Base-by-base conservation (phyloP, 2,888 invertebrate species). In the Drosophila stalkeri region DNA sequence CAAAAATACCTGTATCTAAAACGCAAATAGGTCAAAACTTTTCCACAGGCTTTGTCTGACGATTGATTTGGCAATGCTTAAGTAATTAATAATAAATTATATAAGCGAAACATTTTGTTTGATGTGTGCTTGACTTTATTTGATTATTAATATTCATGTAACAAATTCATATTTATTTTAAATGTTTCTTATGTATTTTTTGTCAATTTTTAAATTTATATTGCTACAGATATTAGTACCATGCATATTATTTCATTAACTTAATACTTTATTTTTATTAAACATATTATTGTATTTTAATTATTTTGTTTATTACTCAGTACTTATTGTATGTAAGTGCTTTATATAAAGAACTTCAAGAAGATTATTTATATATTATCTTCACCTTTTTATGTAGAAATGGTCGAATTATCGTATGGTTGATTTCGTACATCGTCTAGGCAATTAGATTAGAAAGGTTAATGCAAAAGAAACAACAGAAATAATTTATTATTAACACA, bases 1-100 rank as follows among this genome's bases (percentile, higher is more conserved):
- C 2, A 5, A 54, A 27, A 47, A 79, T 62, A 57, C 35, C 59
- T 47, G 62, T 44, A 52, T 56, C 39, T 41, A 37, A 55, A 49
- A 37, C 39, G 18, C 35, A 56, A 49, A 33, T 62, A 33, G 51
- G 27, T 55, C 46, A 39, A 52, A 52, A 60, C 2, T 54, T 54
- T 59, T 18, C 52, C 35, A 39, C 33, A 5, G 5, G 11, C 41
- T 37, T 64, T 23, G 60, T 37, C 9, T n/a, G 18, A 14, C 23
- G 16, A 44, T 60, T 64, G 52, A 16, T 3, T 39, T 39, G 27
- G 39, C 3, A 70, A 71, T 3, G 18, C 20, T 37, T 27, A 23
- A 54, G 8, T 35, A 33, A 68, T 55, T 59, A 52, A 44, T 52
- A 37, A 51, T 18, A 9, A 0, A 31, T 37, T 27, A 7, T 6